A percentile compares a stretch with the other conserved stretches of the same genome.
phyloP scores from a whole-genome alignment of 2,888 invertebrate genomes.

The Hipparchia sbordonii region DNA sequence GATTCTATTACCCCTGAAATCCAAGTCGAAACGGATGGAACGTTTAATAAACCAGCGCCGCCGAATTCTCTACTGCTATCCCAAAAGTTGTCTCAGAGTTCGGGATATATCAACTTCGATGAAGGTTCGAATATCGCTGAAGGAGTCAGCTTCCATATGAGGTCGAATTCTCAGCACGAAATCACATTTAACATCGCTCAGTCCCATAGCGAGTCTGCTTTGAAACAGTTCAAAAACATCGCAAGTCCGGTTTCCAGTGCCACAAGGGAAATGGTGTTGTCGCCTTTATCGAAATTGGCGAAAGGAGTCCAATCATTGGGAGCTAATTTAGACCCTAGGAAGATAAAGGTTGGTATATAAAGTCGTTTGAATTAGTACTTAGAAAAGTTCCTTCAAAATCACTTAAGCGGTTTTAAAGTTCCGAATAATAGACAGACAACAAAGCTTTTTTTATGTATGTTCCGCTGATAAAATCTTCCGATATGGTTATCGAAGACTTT shows the following conservation, averaged over 20 bases:
- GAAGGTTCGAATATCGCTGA: slow-evolving; percentile 47
- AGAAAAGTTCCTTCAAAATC: too few relatives aligned
- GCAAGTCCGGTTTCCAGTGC: slow-evolving; percentile 86
- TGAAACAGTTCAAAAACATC: slow-evolving; percentile 86
- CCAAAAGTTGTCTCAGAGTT: slow-evolving; percentile 87
- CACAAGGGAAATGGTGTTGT: slow-evolving; percentile 86
- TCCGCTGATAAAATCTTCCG: too few relatives aligned
- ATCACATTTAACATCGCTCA: slow-evolving; percentile 87
- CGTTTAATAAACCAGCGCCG: slow-evolving; percentile 65
- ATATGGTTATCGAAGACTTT: too few relatives aligned
- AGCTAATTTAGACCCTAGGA: slow-evolving; percentile 92
- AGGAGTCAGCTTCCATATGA: slow-evolving; percentile 60
- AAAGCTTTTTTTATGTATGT: too few relatives aligned
- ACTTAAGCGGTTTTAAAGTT: too few relatives aligned
- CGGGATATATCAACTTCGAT: slow-evolving; percentile 84
- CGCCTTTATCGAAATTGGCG: slow-evolving; percentile 91
- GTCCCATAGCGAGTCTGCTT: slow-evolving; percentile 91
- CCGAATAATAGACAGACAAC: too few relatives aligned
- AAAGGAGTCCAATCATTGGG: slow-evolving; percentile 93
- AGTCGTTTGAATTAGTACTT: background rate
- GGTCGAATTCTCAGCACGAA: slow-evolving; percentile 86
- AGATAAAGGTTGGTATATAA: slow-evolving; percentile 79
- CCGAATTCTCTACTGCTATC: slow-evolving; percentile 81
- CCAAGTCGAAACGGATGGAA: slow-evolving; percentile 70
- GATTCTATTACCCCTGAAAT: slow-evolving; percentile 85